A percentile compares a stretch with the other conserved stretches of the same genome.
phyloP scores from a whole-genome alignment of 2,797 vertebrate genomes.

The Sciurus carolinensis region DNA sequence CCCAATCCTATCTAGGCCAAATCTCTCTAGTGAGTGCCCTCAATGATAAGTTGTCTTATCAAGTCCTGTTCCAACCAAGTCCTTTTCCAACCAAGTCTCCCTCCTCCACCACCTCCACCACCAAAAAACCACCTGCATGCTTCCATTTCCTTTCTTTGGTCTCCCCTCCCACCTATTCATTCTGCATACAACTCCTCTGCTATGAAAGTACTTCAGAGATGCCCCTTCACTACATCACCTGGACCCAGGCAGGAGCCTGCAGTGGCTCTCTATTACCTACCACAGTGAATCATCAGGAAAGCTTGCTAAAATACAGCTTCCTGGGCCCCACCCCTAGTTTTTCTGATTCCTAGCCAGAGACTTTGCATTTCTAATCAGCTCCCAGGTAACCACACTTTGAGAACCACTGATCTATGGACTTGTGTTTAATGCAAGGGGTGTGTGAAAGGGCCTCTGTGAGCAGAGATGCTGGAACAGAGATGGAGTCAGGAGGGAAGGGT shows the following conservation, averaged over 20 bases:
- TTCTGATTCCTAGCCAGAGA: constrained; percentile 27
- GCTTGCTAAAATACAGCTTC: not conserved
- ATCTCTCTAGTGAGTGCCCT: not conserved
- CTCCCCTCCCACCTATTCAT: not conserved
- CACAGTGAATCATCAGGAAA: not conserved
- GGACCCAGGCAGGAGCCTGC: not conserved
- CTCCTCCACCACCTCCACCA: not conserved
- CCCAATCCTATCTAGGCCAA: not conserved
- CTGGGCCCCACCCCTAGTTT: not conserved
- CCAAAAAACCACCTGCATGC: not conserved
- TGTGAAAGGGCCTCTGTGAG: not conserved
- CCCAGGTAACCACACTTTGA: not conserved
- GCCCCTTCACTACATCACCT: not conserved
- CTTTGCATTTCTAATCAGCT: constrained; percentile 18
- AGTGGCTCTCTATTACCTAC: not conserved
- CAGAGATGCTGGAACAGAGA: constrained; percentile 7
- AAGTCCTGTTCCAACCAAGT: not conserved
- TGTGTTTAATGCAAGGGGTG: not conserved
- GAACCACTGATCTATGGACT: not conserved
- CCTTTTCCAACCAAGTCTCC: not conserved
- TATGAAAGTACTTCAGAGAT: not conserved
- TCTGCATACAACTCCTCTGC: not conserved
- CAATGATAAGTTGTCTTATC: not conserved
- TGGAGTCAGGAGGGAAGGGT: not conserved
- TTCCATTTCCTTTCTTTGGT: not conserved